Evolutionary conservation across 1,140 invertebrate species (phyloP).

Genomic region (Mercenaria mercenaria): DNA sequence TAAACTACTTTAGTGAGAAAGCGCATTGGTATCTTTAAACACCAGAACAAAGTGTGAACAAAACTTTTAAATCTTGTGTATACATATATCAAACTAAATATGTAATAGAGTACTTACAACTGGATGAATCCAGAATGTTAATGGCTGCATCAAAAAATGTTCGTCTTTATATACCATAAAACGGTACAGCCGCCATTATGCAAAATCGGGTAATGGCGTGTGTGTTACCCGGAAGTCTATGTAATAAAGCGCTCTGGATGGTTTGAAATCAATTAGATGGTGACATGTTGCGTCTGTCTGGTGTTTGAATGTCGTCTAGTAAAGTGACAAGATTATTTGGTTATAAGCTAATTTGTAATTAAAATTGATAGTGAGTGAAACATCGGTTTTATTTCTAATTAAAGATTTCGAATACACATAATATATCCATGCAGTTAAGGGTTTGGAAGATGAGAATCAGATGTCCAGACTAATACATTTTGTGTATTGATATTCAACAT

Average conservation of each 20-base stretch:
- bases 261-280: background rate
- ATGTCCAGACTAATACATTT: too few species aligned
- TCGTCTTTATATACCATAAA: slow-evolving; percentile 7
- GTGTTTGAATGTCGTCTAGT: background rate
- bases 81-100: too few species aligned
- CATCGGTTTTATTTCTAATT: too few species aligned
- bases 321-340: slow-evolving; percentile 13
- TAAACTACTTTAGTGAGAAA: too few species aligned
- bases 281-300: background rate
- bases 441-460: too few species aligned
- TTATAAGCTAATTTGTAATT: background rate
- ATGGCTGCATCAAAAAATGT: background rate
- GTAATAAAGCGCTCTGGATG: background rate
- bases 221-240: slow-evolving; percentile 6
- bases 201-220: slow-evolving; percentile 2
- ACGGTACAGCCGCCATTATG: background rate
- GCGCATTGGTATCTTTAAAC: too few species aligned
- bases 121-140: slow-evolving; percentile 13
- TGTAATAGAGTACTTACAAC: slow-evolving; percentile 22
- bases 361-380: background rate
- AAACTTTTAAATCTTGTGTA: too few species aligned
- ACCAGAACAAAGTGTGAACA: too few species aligned
- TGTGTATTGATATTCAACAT: too few species aligned
- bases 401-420: too few species aligned
- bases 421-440: too few species aligned